Percentiles rank a stretch among this genome's conserved stretches.
phyloP scores from a whole-genome alignment of 37 sponge, comb jelly and placozoan species.

The Spongilla lacustris region DNA sequence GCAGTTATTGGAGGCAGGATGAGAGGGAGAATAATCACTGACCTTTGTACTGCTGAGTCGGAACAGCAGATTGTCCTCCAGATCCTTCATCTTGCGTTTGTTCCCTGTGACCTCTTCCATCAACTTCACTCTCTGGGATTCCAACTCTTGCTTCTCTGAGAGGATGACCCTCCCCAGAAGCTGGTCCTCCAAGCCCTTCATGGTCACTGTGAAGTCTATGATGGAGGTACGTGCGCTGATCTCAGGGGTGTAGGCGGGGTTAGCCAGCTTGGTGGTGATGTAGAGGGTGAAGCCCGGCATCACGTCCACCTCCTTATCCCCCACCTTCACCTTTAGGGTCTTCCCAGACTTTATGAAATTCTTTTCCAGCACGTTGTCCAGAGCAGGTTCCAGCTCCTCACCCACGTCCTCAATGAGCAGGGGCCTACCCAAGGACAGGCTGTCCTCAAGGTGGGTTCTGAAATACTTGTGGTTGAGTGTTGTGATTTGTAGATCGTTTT shows the following conservation, averaged over 20 bases:
- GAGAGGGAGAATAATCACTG: background rate
- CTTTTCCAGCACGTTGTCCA: conserved; percentile 99
- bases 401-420: conserved; percentile 94
- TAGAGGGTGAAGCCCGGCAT: conserved; percentile 95
- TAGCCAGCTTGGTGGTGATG: conserved; percentile 97
- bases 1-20: background rate
- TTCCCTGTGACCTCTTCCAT: conserved; percentile 96
- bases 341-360: conserved; percentile 98
- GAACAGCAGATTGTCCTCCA: conserved; percentile 96
- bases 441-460: conserved; percentile 93
- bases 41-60: conserved; percentile 92
- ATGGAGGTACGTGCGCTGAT: conserved; percentile 93
- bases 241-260: conserved; percentile 98
- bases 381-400: conserved; percentile 96
- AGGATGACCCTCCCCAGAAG: conserved; percentile 96
- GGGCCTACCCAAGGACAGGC: conserved; percentile 92
- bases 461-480: conserved; percentile 97
- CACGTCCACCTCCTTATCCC: conserved; percentile 98
- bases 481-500: conserved; percentile 85
- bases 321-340: conserved; percentile 89
- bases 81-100: conserved; percentile 95
- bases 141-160: conserved; percentile 98
- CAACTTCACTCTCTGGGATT: conserved; percentile 87
- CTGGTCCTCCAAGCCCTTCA: conserved; percentile 99
- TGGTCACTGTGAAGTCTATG: conserved; percentile 99